Conservation (phyloP, 2,797 vertebrate genomes). For the Ctenosaura bakeri region DNA sequence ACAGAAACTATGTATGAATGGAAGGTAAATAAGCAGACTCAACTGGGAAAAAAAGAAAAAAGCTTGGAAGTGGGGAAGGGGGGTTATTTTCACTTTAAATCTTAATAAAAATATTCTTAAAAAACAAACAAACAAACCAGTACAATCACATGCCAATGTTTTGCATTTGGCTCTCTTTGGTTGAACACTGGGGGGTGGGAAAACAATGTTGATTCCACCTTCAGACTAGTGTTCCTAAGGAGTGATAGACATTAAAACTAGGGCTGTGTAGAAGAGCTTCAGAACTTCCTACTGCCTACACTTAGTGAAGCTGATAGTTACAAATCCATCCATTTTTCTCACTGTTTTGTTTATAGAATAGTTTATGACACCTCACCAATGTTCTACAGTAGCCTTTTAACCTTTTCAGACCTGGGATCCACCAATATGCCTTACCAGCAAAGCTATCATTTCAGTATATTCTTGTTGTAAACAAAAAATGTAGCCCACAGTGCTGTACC, state of each 20-base stretch:
- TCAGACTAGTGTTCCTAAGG: background rate
- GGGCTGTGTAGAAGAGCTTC: background rate
- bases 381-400: background rate
- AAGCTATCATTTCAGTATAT: too few species aligned
- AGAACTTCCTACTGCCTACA: background rate
- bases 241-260: background rate
- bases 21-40: too few species aligned
- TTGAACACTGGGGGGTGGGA: too few species aligned
- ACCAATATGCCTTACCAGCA: background rate
- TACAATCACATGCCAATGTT: too few species aligned
- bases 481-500: background rate
- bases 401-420: background rate
- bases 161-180: too few species aligned
- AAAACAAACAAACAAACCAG: too few species aligned
- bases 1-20: too few species aligned
- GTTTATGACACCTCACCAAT: background rate
- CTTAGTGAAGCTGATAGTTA: background rate
- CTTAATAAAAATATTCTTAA: too few species aligned
- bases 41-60: too few species aligned
- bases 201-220: too few species aligned
- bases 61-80: too few species aligned
- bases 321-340: background rate
- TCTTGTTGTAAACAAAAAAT: background rate
- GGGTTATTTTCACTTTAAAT: too few species aligned
- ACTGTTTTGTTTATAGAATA: background rate